Evolutionary conservation across 2,888 invertebrate genomes (phyloP), one percentile per base, ranked within the genome.

Genomic region (Trachelus troglodyta): DNA sequence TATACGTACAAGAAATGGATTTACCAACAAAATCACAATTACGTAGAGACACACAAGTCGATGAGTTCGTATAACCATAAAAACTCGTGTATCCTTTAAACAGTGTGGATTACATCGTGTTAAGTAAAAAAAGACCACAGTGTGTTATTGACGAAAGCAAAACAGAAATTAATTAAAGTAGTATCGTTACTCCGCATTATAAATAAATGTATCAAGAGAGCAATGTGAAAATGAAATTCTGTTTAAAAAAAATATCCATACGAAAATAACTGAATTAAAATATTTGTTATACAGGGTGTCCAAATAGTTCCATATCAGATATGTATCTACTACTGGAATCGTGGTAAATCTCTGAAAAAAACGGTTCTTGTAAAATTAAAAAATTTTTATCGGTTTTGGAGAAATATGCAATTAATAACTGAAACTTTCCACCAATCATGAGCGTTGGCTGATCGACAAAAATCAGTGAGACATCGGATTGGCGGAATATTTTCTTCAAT

Each of bases 1-100:
- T 87, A 81, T 86, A 87, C 81, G 82, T 84, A 85, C 81, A 86
- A 76, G 86, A 84, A 85, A 83, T 84, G 83, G 82, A 84, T 83
- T 84, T 79, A 83, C 82, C 82, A 83, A 85, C 79, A 81, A 81
- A 84, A 85, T 79, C 79, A 83, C 81, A 77, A 80, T 82, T 75
- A 76, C 79, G 81, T 77, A 71, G 71, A 69, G 69, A 56, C 56
- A 56, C 56, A 56, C 56, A 56, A 23, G 56, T 56, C 56, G 56
- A 40, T 40, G 40, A 40, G 40, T 15, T 40, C 23, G 40, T 56
- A 23, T 40, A 15, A 56, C 4, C 56, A 56, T 56, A 56, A 56
- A 40, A 56, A 56, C 23, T 56, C 56, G 56, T 56, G 23, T 56
- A 56, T 56, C 56, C 56, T 23, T 56, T 23, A 56, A 56, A 56